phyloP scores from a whole-genome alignment of 2,888 invertebrate species.

The Acholoe squamosa region DNA sequence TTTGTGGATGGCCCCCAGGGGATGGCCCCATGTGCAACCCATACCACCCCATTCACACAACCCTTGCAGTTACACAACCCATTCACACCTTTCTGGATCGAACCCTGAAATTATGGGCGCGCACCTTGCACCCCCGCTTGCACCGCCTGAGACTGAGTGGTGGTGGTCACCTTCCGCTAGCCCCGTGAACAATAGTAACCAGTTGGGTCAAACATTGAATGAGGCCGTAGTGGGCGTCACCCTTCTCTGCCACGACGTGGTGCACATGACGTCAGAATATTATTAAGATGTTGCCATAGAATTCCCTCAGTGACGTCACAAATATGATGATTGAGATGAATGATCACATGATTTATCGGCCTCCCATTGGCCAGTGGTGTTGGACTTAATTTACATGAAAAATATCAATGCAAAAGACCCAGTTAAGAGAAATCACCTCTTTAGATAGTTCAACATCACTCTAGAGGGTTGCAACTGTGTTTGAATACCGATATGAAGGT shows the following conservation, averaged over 20 bases:
- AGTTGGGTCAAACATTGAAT: slow-evolving; percentile 46
- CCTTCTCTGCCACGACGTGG: slow-evolving; percentile 17
- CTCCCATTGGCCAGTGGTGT: slow-evolving; percentile 49
- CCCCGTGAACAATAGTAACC: slow-evolving; percentile 20
- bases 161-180: neutral
- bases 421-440: neutral
- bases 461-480: neutral
- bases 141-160: neutral
- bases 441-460: neutral
- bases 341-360: slow-evolving; percentile 57
- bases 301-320: slow-evolving; percentile 58
- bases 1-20: no score
- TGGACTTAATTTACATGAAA: slow-evolving; percentile 63
- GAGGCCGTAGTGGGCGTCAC: slow-evolving; percentile 61
- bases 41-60: no score
- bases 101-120: neutral
- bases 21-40: no score
- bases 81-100: no score
- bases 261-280: slow-evolving; percentile 62
- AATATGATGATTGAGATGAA: slow-evolving; percentile 60
- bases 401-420: slow-evolving; percentile 65
- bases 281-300: slow-evolving; percentile 60
- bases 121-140: neutral
- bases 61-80: no score
- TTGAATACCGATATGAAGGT: neutral